Base-by-base conservation (phyloP, 2,888 invertebrate species). In the Aleiodes alternator region DNA sequence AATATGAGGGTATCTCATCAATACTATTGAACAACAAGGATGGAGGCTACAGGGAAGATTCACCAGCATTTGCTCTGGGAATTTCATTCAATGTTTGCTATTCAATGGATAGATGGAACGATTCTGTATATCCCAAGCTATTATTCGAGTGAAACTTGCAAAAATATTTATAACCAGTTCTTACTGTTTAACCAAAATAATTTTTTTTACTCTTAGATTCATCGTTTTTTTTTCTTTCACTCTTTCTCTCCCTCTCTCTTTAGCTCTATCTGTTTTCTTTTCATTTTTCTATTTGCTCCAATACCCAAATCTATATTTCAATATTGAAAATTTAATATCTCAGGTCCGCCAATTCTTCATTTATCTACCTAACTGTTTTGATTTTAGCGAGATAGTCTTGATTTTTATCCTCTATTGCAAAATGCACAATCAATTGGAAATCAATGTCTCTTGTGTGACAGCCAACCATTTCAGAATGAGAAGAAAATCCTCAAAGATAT, bases 371-470 rank as follows among this genome's bases (percentile, higher is more conserved):
- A 23, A 23, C 2, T 23, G 23, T 23, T 23, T 23, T 23, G 23
- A 23, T 23, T 23, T 23, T 23, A 23, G 23, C 23, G 23, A 23
- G 23, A 23, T 23, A 23, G 23, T 23, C 23, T 23, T 23, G 23
- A 23, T 23, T 23, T 23, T 23, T 23, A 23, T 23, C 23, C 23
- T 23, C 23, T 23, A 23, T 23, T 23, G 23, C 23, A 23, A 23
- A 83, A 84, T 83, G 81, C 72, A 48, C 16, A 66, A 66, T 23
- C 7, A 14, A 48, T 64, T 3, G 43, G 16, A 38, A 38, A 64
- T 8, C 9, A 11, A 64, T 64, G 29, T 57, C 29, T 57, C 11
- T n/a, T 31, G 31, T 31, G 23, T 1, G 5, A 31, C 4, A 12
- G 4, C 1, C 9, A 57, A 31, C 12, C 31, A 57, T 31, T 57